phyloP scores from a whole-genome alignment of 2,113 vertebrate genomes.

The Cnemophilus loriae region DNA sequence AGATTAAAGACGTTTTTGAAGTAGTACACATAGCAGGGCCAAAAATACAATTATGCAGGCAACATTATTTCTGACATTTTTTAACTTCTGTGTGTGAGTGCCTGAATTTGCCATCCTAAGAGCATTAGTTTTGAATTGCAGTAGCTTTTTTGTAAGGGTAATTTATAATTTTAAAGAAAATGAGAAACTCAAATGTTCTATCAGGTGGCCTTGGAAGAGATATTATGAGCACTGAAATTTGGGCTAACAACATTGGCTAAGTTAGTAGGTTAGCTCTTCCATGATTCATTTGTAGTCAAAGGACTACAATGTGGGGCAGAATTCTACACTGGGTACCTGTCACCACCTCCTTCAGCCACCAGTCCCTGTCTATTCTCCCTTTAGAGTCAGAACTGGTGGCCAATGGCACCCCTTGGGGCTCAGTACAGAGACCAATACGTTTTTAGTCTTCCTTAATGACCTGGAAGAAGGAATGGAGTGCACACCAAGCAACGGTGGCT shows the following conservation, averaged over 20 bases:
- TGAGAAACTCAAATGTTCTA: background rate
- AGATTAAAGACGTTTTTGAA: background rate
- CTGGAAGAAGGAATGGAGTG: background rate
- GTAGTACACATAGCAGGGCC: background rate
- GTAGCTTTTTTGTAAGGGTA: background rate
- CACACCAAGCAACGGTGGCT: background rate
- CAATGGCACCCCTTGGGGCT: background rate
- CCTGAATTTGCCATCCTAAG: background rate
- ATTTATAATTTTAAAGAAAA: background rate
- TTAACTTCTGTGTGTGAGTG: background rate
- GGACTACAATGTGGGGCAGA: background rate
- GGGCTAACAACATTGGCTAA: too few relatives aligned
- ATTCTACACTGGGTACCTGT: background rate
- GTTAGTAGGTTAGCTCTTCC: background rate
- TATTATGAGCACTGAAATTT: background rate
- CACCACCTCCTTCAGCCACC: background rate
- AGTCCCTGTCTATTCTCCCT: background rate
- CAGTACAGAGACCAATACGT: background rate
- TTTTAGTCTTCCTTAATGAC: background rate
- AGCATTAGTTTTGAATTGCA: background rate
- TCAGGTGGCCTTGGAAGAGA: background rate
- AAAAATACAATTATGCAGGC: background rate
- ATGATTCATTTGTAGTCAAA: background rate
- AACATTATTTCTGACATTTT: background rate
- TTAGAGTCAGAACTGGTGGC: background rate